Evolutionary conservation across 1,140 invertebrate species (phyloP).

Genomic region (Drosophila leontia): DNA sequence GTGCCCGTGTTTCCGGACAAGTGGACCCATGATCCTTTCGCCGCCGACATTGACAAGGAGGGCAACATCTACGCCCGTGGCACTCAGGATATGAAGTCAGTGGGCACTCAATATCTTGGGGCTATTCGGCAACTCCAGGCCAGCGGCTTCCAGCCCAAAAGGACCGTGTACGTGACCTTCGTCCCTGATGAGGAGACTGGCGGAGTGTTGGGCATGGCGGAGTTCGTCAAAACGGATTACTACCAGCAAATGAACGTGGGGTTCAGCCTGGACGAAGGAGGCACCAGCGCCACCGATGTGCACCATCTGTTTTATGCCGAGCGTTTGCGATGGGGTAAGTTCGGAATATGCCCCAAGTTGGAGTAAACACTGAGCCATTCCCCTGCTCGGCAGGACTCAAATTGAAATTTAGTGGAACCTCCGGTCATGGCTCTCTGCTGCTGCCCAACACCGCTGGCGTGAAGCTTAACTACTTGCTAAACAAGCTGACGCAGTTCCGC

Average conservation of each 20-base stretch:
- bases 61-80: slow-evolving; percentile 93
- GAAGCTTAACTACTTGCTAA: slow-evolving; percentile 91
- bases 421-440: slow-evolving; percentile 95
- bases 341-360: background rate
- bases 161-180: slow-evolving; percentile 91
- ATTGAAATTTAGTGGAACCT: slow-evolving; percentile 87
- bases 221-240: slow-evolving; percentile 91
- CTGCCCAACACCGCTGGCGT: slow-evolving; percentile 93
- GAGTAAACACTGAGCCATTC: background rate
- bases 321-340: slow-evolving; percentile 89
- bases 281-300: slow-evolving; percentile 87
- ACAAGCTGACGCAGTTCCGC: slow-evolving; percentile 91
- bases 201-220: slow-evolving; percentile 92
- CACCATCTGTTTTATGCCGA: slow-evolving; percentile 92
- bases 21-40: slow-evolving; percentile 90
- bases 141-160: slow-evolving; percentile 86
- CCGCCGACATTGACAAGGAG: slow-evolving; percentile 89
- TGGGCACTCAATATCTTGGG: slow-evolving; percentile 87
- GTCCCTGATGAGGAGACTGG: slow-evolving; percentile 97
- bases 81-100: slow-evolving; percentile 88
- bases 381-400: slow-evolving; percentile 34
- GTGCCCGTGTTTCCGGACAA: slow-evolving; percentile 91
- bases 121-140: slow-evolving; percentile 86
- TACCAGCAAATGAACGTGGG: slow-evolving; percentile 95
- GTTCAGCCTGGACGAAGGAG: slow-evolving; percentile 94